These are phyloP conservation scores for Thripadectes ignobilis DNA, from an alignment of 2,797 vertebrate genomes.

Conservation along the genomic window DNA sequence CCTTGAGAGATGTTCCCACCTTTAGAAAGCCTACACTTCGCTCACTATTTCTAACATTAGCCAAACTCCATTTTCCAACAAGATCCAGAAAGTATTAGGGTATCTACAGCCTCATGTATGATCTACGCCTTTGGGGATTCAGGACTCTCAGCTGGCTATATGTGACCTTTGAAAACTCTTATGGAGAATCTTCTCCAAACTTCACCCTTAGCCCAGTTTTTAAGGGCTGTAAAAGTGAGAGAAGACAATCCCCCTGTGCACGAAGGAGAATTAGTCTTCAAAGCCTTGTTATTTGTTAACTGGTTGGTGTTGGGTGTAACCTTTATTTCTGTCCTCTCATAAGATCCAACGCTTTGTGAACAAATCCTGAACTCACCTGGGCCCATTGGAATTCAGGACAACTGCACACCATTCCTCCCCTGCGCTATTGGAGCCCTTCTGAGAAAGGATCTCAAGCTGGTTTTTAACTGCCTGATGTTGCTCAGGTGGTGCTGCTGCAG, in stretches of 20 bases:
- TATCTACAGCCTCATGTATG: not conserved
- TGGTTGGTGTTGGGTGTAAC: not conserved
- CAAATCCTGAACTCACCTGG: not conserved
- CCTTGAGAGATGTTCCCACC: not conserved
- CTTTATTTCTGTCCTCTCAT: not conserved
- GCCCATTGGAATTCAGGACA: not conserved
- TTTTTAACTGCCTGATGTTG: not conserved
- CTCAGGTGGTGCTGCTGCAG: not conserved
- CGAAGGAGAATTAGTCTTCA: not conserved
- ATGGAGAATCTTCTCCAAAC: not conserved
- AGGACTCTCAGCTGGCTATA: fast-evolving
- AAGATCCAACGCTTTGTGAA: fast-evolving
- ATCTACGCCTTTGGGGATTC: not conserved
- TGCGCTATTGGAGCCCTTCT: not conserved
- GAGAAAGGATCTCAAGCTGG: not conserved
- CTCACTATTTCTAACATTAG: not conserved
- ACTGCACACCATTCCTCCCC: not conserved
- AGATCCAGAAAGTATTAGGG: not conserved
- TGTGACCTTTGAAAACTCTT: not conserved
- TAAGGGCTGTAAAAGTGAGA: not conserved
- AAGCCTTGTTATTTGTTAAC: not conserved
- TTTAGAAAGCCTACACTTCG: not conserved
- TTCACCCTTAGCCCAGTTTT: not conserved
- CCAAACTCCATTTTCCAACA: not conserved
- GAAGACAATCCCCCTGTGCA: not conserved